Conservation (phyloP, 2,888 invertebrate genomes). For the Zaprionus lineosus region DNA sequence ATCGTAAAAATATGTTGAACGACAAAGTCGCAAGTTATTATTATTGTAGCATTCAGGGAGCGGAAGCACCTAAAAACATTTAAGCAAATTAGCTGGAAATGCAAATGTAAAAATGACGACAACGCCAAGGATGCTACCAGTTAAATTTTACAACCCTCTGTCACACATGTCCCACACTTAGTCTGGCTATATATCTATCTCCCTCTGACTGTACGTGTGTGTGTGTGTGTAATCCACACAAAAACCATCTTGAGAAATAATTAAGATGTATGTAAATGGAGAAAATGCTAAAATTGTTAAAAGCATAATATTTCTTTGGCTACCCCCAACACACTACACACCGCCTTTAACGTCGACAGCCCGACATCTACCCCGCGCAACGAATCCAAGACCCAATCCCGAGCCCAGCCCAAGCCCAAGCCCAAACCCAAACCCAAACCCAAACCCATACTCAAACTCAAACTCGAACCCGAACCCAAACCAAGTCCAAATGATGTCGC, state of each 20-base stretch:
- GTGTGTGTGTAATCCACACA: slow-evolving; percentile 58
- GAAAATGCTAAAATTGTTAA: slow-evolving; percentile 74
- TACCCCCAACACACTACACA: slow-evolving; percentile 11
- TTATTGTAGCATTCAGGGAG: slow-evolving; percentile 52
- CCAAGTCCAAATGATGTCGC: slow-evolving; percentile 61
- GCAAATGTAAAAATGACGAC: slow-evolving; percentile 78
- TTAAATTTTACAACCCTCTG: slow-evolving; percentile 66
- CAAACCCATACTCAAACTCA: slow-evolving; percentile 2
- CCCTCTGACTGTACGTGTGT: background rate
- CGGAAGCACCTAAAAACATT: slow-evolving; percentile 68
- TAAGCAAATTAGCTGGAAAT: slow-evolving; percentile 77
- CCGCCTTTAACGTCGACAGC: too few species aligned
- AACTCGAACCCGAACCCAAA: slow-evolving; percentile 22
- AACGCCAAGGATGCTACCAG: slow-evolving; percentile 65
- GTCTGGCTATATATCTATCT: background rate
- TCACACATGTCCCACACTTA: slow-evolving; percentile 7
- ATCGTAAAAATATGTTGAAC: slow-evolving; percentile 74
- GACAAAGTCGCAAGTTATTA: slow-evolving; percentile 72
- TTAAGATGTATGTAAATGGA: slow-evolving; percentile 81
- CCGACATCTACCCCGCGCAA: slow-evolving; percentile 26
- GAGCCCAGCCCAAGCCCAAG: slow-evolving; percentile 1
- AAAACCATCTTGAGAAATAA: slow-evolving; percentile 81
- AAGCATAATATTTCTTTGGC: slow-evolving; percentile 74
- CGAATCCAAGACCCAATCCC: background rate
- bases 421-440: slow-evolving; percentile 15